Percentiles rank a stretch among this genome's conserved stretches.
Evolutionary conservation across 2,888 invertebrate species (phyloP).

Genomic region (Tuta absoluta): DNA sequence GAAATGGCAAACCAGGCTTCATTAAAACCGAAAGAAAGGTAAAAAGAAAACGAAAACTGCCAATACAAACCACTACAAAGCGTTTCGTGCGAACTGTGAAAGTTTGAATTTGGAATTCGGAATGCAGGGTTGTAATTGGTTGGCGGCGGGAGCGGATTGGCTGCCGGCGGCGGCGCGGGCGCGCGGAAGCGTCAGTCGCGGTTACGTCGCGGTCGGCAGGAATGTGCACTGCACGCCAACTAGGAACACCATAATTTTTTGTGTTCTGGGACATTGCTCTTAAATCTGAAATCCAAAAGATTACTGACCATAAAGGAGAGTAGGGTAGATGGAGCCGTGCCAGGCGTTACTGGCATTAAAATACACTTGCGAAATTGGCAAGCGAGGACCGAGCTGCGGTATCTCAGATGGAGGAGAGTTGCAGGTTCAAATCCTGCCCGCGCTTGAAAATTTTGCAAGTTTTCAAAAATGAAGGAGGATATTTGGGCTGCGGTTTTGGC

Average conservation of each 20-base stretch:
- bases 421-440: no score
- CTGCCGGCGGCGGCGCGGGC: slow-evolving; percentile 9
- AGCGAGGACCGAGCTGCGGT: no score
- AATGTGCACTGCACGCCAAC: slow-evolving; percentile 17
- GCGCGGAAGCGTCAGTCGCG: slow-evolving; percentile 22
- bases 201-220: background rate
- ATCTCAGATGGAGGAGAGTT: no score
- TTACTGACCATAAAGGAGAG: no score
- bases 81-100: slow-evolving; percentile 9
- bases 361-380: no score
- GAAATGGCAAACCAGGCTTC: slow-evolving; percentile 5
- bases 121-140: slow-evolving; percentile 11
- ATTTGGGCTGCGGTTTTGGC: no score
- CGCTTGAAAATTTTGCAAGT: no score
- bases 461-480: no score
- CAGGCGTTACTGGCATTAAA: no score
- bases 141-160: slow-evolving; percentile 4
- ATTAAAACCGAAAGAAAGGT: slow-evolving; percentile 15
- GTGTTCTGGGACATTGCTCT: background rate
- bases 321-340: no score
- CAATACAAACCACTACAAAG: slow-evolving; percentile 12
- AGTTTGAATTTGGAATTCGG: slow-evolving; percentile 12
- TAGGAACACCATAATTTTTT: background rate
- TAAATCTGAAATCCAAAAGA: background rate
- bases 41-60: slow-evolving; percentile 8